Evolutionary conservation across 2,113 vertebrate species (phyloP).

Genomic region (Cacatua alba): DNA sequence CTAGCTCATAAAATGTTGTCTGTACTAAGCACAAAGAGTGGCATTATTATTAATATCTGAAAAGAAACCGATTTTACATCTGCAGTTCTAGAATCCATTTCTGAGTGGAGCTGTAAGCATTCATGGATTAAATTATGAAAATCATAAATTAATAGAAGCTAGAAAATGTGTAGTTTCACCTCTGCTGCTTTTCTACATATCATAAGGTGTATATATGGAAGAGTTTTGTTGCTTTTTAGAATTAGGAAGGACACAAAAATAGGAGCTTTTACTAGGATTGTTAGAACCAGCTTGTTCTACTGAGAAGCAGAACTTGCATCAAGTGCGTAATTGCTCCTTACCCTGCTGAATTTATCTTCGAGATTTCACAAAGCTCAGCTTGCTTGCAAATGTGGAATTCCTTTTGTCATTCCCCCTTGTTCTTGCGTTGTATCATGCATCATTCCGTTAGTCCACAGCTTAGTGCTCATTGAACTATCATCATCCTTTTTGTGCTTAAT

Average conservation of each 20-base stretch:
- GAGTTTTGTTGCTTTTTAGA: neutral
- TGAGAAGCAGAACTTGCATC: neutral
- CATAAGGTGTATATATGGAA: neutral
- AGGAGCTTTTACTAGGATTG: neutral
- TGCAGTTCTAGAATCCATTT: neutral
- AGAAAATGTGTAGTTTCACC: neutral
- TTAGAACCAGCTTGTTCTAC: neutral
- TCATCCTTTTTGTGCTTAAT: slow-evolving; percentile 48
- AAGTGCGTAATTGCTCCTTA: neutral
- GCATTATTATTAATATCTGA: neutral
- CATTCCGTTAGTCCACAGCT: slow-evolving; percentile 50
- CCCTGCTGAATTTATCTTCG: neutral
- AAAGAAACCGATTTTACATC: neutral
- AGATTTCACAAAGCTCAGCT: slow-evolving; percentile 5
- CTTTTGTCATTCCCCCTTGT: neutral
- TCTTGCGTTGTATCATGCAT: slow-evolving; percentile 23
- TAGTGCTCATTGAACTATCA: slow-evolving; percentile 3
- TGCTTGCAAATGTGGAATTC: neutral
- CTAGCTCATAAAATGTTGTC: neutral
- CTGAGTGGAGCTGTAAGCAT: neutral
- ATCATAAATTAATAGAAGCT: neutral
- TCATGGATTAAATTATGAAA: neutral
- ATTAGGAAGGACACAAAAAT: neutral
- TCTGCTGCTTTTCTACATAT: neutral
- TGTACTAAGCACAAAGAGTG: neutral